Evolutionary conservation across 1,140 invertebrate species (phyloP).

Genomic region (Marisa cornuarietis): DNA sequence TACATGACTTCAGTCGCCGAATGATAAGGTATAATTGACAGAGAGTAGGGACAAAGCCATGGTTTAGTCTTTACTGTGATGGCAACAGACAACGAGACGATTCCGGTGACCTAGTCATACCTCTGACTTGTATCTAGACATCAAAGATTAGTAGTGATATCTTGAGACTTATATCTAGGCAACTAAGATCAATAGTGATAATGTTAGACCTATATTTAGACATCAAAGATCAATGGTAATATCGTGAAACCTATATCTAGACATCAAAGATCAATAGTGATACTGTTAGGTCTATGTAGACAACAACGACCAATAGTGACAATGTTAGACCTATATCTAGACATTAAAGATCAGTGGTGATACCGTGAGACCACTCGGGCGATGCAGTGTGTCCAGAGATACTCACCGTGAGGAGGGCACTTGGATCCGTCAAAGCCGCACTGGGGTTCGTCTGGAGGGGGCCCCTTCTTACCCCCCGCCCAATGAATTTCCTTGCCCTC

Average conservation of each 20-base stretch:
- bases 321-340: neutral
- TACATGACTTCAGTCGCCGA: no score
- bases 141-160: no score
- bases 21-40: neutral
- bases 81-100: neutral
- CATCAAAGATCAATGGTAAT: no score
- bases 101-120: neutral
- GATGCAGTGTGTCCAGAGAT: neutral
- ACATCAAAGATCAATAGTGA: no score
- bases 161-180: no score
- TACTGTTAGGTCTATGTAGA: no score
- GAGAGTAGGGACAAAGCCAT: neutral
- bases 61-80: neutral
- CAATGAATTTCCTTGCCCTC: conserved; percentile 82
- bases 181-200: no score
- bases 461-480: conserved; percentile 80
- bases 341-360: no score
- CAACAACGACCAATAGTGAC: no score
- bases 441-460: conserved; percentile 84
- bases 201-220: neutral
- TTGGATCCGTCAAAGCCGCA: conserved; percentile 93
- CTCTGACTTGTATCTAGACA: no score
- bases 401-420: conserved; percentile 74
- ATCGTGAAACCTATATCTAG: neutral
- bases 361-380: neutral